Evolutionary conservation across 2,797 vertebrate genomes (phyloP), one percentile per base, ranked within the genome.

Genomic region (Heteromormyrus szaboi): DNA sequence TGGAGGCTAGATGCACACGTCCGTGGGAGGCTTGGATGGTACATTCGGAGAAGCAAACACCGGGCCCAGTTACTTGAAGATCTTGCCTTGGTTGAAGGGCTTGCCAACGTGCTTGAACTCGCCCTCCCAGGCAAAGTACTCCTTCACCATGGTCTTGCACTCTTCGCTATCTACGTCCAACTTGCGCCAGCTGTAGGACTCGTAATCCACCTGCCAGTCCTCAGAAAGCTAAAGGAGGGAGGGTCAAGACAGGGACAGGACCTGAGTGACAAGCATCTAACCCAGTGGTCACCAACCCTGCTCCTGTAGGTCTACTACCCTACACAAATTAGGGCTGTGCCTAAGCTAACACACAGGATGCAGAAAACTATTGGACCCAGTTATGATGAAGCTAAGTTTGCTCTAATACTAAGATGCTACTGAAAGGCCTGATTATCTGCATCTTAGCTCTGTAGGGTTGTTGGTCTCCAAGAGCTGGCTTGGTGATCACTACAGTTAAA

Each of bases 201-300:
- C 97, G 0, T 98, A 99, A 92, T 99, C 98, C 44, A 98, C 97
- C 95, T 98, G 97, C 98, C 98, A 99, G 93, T 98, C 98, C 0
- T 92, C 89, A 85, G 91, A 96, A 85, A 99, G 95, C 97, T 99
- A 90, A 4, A 41, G 19, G 89, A 50, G 89, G 46, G 25, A 48
- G 0, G 2, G 51, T 76, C 48, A 50, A 62, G 17, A 72, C 48
- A 48, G 22, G 33, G 8, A 17, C 6, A n/a, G 12, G 72, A 72
- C 12, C 29, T 22, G 41, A 17, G 6, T 79, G 19, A 44, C 19
- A 53, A 2, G 48, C 59, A 25, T 68, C 65, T 68, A 29, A 65
- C 59, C 59, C 22, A 65, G 2, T 3, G 22, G 59, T 29, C n/a
- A 7, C 19, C 54, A 56, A 56, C 54, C 17, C 5, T 2, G 54